Evolutionary conservation across 1,140 invertebrate species (phyloP), one percentile per base, ranked within the genome.

Genomic region (Neotoxoptera formosana): DNA sequence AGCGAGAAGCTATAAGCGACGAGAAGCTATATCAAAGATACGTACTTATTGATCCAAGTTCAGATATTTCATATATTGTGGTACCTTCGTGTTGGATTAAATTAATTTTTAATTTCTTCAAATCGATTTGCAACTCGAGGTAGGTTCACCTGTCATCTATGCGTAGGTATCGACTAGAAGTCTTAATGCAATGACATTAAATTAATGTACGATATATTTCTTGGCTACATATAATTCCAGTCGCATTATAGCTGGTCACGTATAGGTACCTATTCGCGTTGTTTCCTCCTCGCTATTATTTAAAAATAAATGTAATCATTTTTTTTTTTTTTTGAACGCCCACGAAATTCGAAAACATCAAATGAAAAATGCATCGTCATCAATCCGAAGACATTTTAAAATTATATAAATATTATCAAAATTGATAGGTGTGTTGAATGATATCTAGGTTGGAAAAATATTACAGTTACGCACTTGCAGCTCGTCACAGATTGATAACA

Each of bases 241-340:
- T 76, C n/a, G n/a, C 60, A 76, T 76, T 76, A n/a, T n/a, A n/a
- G n/a, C n/a, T n/a, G 60, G 6, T 34, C 2, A 87, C 21, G n/a
- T 87, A 30, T 86, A 47, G 9, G 0, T 9, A 9, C 14, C 14
- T 23, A 23, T 53, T 9, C 41, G 20, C 7, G 30, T n/a, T 56
- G 21, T 89, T 89, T 56, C n/a, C 21, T 14, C 25, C 9, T 8
- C 11, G n/a, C n/a, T n/a, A 23, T 89, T 53, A 25, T 89, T 89
- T 89, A 89, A 89, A 89, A 89, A 89, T 89, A 89, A 51, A 89
- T 89, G 53, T 53, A 89, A 53, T 56, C 17, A 36, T n/a, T n/a
- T 41, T 41, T 41, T 41, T 51, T 53, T 36, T 41, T 36, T 41
- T 56, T 34, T 56, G 2, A 8, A 56, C 51, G 48, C 48, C 34